These are phyloP conservation scores for Tethea ocularis DNA, from an alignment of 2,888 invertebrate genomes.

Conservation along the genomic window DNA sequence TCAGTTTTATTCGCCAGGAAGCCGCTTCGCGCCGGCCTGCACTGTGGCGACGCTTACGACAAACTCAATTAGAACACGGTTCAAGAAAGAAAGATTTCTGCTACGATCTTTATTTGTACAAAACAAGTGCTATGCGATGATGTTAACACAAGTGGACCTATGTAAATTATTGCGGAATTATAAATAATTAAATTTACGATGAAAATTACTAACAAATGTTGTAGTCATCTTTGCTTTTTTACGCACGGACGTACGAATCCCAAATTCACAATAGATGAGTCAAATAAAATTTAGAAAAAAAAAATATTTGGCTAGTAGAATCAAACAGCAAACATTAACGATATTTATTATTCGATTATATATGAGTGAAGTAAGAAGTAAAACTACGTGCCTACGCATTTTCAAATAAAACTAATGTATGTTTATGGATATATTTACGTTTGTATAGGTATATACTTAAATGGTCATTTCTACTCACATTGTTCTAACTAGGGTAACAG, in stretches of 20 bases:
- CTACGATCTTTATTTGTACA: neutral
- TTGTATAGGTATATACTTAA: no score
- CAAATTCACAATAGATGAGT: no score
- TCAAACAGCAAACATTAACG: no score
- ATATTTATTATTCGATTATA: no score
- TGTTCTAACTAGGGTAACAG: neutral
- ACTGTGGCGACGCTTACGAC: neutral
- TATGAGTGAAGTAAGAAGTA: no score
- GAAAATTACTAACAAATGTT: neutral
- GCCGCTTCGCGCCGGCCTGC: neutral
- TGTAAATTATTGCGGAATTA: neutral
- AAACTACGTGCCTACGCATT: no score
- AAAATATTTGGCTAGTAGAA: no score
- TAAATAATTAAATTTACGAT: neutral
- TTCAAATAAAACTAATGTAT: neutral
- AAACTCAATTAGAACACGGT: neutral
- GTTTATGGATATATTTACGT: no score
- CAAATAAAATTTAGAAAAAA: no score
- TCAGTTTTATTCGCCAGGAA: neutral
- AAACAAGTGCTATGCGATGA: neutral
- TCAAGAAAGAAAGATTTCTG: conserved; percentile 2
- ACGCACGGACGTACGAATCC: no score
- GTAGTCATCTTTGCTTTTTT: no score
- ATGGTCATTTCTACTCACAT: neutral
- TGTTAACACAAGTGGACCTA: neutral